Percentiles rank a stretch among this genome's conserved stretches.
Conservation (phyloP, 2,888 invertebrate species). For the Oscheius sp. region DNA sequence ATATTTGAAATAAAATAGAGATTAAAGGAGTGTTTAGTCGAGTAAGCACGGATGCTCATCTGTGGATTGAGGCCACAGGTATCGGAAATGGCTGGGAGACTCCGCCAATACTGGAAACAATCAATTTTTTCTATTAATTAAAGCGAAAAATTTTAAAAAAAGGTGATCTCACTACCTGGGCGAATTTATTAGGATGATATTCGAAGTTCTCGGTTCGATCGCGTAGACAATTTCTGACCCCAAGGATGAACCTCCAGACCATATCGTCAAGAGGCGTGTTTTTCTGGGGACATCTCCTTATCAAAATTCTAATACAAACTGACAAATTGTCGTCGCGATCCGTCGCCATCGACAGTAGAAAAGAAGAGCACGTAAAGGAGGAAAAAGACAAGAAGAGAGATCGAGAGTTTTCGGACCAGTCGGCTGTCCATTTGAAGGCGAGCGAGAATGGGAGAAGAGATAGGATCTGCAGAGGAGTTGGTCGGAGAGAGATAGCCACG, state of each 20-base stretch:
- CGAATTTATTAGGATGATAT: no score
- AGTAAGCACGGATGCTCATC: constrained; percentile 19
- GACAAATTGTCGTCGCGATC: background rate
- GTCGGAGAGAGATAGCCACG: background rate
- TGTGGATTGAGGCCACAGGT: constrained; percentile 19
- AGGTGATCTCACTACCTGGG: no score
- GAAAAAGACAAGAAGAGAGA: background rate
- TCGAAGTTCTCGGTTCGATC: constrained; percentile 2
- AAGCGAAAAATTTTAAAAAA: background rate
- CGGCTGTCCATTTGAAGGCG: background rate
- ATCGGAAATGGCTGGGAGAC: constrained; percentile 5
- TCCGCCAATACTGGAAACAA: constrained; percentile 11
- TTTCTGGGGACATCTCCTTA: background rate
- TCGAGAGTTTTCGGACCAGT: background rate
- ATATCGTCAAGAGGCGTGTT: constrained; percentile 7
- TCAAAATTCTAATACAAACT: background rate
- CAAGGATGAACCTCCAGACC: constrained; percentile 17
- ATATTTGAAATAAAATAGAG: constrained; percentile 17
- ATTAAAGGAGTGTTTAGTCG: background rate
- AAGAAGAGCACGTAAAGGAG: constrained; percentile 1
- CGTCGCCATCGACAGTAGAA: background rate
- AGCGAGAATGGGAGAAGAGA: background rate
- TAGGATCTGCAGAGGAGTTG: background rate
- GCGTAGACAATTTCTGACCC: constrained; percentile 2
- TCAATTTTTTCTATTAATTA: background rate